Evolutionary conservation across 2,113 vertebrate species (phyloP), one percentile per base, ranked within the genome.

Genomic region (Hippocampus comes): DNA sequence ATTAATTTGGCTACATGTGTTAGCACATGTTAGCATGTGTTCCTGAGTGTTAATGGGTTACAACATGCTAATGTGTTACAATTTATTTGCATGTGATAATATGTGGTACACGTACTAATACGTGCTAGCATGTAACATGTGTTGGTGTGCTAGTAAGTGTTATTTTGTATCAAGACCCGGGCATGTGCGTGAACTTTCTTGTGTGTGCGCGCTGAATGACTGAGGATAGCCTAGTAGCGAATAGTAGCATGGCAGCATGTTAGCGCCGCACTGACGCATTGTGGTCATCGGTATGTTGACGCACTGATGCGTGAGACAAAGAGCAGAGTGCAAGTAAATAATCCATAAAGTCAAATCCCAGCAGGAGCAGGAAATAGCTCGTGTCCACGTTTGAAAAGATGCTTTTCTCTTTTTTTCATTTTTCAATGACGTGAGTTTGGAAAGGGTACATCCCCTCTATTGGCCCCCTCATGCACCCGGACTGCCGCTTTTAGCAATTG

Each of bases 321-420:
- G 59, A 17, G 59, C 15, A 30, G 15, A 61, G 59, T 61, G 59
- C 59, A 34, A 30, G 59, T 61, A 34, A 61, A 61, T 61, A 61
- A 61, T 61, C 59, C 27, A 61, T 61, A 61, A 61, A 61, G 59
- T 61, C 59, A 61, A 61, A 34, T 61, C 59, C 59, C 59, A 61
- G 59, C 27, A 18, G 59, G 1, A 34, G 59, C 59, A 18, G 17
- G 59, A 61, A 61, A 61, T 34, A 30, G 59, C 59, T 25, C 23
- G 1, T 27, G 25, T 59, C 23, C 25, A 30, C 14, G 27, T 30
- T 27, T 59, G 25, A 25, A 9, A 59, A 30, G 57, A 25, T 20
- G 34, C 59, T 61, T 17, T 20, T 59, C 23, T 59, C 56, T 27
- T 27, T 49, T 18, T 49, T 49, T 49, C 7, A 5, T 4, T 49